Conservation (phyloP, 2,888 invertebrate species). For the Synanthedon vespiformis region DNA sequence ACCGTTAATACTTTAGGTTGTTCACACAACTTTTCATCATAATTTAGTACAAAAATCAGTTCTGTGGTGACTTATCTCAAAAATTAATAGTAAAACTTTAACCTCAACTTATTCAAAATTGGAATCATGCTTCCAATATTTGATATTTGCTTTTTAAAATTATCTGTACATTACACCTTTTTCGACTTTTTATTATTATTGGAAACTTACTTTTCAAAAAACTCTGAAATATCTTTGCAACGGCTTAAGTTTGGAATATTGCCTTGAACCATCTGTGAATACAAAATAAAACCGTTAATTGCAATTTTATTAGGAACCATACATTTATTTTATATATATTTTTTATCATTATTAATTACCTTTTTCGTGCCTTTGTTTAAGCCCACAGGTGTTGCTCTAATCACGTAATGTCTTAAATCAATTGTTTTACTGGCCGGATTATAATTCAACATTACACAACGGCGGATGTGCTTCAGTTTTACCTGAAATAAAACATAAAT, state of each 20-base stretch:
- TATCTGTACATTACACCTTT: too few species aligned
- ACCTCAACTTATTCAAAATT: too few species aligned
- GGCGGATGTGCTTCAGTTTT: slow-evolving; percentile 84
- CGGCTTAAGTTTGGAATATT: slow-evolving; percentile 91
- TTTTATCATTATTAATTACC: slow-evolving; percentile 16
- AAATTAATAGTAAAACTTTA: too few species aligned
- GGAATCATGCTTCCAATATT: too few species aligned
- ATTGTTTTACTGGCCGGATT: slow-evolving; percentile 85
- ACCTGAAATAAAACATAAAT: slow-evolving; percentile 67
- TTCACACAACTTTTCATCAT: too few species aligned
- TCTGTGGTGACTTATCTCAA: too few species aligned
- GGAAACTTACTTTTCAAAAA: slow-evolving; percentile 80
- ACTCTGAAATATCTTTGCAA: slow-evolving; percentile 89
- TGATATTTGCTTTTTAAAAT: too few species aligned
- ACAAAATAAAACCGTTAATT: not conserved
- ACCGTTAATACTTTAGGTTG: too few species aligned
- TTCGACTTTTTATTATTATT: too few species aligned
- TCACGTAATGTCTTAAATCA: slow-evolving; percentile 95
- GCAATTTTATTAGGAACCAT: too few species aligned
- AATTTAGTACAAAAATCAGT: too few species aligned
- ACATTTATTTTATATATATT: too few species aligned
- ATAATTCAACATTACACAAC: slow-evolving; percentile 93
- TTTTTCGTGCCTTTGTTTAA: slow-evolving; percentile 93
- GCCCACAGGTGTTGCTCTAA: slow-evolving; percentile 91
- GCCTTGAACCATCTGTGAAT: slow-evolving; percentile 79